Evolutionary conservation across 1,140 invertebrate genomes (phyloP).

Genomic region (Neuroterus valhalla): DNA sequence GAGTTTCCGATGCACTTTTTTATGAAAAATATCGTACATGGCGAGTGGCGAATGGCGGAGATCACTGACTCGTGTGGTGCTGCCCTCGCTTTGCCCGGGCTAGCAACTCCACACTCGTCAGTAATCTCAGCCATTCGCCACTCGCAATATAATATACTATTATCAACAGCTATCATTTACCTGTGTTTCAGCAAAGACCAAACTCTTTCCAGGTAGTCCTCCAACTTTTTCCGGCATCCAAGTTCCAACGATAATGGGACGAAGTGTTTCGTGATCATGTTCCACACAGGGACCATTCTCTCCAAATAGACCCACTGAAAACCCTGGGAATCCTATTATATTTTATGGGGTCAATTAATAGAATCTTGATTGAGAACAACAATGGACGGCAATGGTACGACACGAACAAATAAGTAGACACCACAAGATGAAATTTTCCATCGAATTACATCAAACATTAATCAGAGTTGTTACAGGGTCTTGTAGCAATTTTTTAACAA

Average conservation of each 20-base stretch:
- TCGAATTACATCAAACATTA: conserved; percentile 15
- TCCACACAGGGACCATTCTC: conserved; percentile 83
- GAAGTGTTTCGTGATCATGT: conserved; percentile 88
- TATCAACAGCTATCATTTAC: conserved; percentile 69
- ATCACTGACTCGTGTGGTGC: no score
- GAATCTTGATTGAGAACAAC: conserved; percentile 51
- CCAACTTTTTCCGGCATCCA: conserved; percentile 91
- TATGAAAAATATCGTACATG: no score
- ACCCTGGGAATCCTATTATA: conserved; percentile 77
- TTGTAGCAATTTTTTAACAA: no score
- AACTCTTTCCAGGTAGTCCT: conserved; percentile 85
- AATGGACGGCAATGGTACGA: conserved; percentile 61
- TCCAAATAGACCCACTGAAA: conserved; percentile 76
- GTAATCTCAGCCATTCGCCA: no score
- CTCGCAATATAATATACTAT: no score
- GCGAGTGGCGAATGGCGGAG: no score
- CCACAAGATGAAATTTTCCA: conserved; percentile 19
- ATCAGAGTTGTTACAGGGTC: neutral
- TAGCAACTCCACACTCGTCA: no score
- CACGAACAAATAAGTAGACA: conserved; percentile 50
- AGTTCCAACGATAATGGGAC: conserved; percentile 88
- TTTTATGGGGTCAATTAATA: conserved; percentile 48
- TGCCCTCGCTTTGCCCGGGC: no score
- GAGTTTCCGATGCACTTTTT: no score
- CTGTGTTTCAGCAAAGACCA: conserved; percentile 92